Percentiles rank a stretch among this genome's conserved stretches.
Conservation (phyloP, 2,113 vertebrate species). For the Alouatta palliata region DNA sequence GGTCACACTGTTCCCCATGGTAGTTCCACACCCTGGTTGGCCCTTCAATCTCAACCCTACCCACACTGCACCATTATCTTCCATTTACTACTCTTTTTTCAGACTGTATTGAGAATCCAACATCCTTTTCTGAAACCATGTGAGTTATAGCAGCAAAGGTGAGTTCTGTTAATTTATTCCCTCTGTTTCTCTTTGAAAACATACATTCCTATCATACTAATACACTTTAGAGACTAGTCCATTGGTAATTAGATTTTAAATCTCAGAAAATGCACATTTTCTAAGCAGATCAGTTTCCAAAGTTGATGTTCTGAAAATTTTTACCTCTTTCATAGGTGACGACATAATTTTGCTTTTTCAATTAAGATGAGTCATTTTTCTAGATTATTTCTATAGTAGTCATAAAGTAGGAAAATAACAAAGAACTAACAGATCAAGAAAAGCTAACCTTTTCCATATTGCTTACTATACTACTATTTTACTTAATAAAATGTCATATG, state of each 20-base stretch:
- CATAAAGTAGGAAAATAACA: neutral
- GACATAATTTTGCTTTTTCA: neutral
- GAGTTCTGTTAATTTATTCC: neutral
- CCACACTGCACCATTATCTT: fast-evolving
- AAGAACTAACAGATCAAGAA: neutral
- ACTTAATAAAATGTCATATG: neutral
- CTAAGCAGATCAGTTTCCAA: neutral
- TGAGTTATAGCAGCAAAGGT: neutral
- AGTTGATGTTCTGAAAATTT: neutral
- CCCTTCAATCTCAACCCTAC: fast-evolving
- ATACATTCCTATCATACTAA: conserved; percentile 19
- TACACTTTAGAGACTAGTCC: conserved; percentile 35
- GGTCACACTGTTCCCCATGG: too few species aligned
- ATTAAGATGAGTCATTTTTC: neutral
- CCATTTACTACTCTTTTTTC: neutral
- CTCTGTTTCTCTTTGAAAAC: conserved; percentile 38
- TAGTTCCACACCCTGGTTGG: neutral
- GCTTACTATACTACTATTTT: neutral
- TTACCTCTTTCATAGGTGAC: neutral
- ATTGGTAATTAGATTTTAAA: conserved; percentile 10
- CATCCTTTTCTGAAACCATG: neutral
- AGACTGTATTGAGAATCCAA: neutral
- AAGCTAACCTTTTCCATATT: neutral
- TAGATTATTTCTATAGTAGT: conserved; percentile 19
- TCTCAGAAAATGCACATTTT: conserved; percentile 19